Conservation (phyloP, 2,113 vertebrate species). For the Barbus barbus region DNA sequence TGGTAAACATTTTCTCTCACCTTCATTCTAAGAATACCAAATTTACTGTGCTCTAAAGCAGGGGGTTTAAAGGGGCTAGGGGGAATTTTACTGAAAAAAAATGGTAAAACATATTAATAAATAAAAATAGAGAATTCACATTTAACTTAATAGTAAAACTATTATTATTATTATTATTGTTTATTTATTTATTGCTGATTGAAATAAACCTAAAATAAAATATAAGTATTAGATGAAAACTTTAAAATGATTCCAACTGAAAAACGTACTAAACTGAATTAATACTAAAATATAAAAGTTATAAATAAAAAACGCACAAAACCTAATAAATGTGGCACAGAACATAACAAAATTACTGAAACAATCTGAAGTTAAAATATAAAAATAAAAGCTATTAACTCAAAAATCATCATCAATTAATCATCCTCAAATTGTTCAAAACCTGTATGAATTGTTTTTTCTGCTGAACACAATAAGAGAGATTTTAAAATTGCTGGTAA, state of each 20-base stretch:
- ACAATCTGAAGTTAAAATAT: neutral
- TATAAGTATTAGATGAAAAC: neutral
- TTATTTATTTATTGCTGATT: neutral
- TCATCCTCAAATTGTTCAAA: too few relatives aligned
- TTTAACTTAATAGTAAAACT: neutral
- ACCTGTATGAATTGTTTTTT: too few relatives aligned
- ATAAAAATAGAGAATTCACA: neutral
- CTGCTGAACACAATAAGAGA: too few relatives aligned
- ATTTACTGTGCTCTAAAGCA: too few relatives aligned
- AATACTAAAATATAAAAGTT: too few relatives aligned
- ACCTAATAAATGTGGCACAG: neutral
- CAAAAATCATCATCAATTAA: too few relatives aligned
- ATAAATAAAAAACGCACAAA: neutral
- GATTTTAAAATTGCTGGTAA: too few relatives aligned
- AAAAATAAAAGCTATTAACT: neutral
- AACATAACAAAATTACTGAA: neutral
- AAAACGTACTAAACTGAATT: too few relatives aligned
- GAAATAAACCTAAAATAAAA: neutral
- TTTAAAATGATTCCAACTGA: too few relatives aligned
- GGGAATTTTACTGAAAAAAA: too few relatives aligned
- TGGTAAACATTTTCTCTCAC: conserved; percentile 59
- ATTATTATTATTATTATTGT: neutral
- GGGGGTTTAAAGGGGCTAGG: too few relatives aligned
- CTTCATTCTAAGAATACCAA: too few relatives aligned
- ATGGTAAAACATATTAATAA: neutral